Conservation (phyloP, 37 sponge, comb jelly and placozoan species). For the Lycopodina hypogea region DNA sequence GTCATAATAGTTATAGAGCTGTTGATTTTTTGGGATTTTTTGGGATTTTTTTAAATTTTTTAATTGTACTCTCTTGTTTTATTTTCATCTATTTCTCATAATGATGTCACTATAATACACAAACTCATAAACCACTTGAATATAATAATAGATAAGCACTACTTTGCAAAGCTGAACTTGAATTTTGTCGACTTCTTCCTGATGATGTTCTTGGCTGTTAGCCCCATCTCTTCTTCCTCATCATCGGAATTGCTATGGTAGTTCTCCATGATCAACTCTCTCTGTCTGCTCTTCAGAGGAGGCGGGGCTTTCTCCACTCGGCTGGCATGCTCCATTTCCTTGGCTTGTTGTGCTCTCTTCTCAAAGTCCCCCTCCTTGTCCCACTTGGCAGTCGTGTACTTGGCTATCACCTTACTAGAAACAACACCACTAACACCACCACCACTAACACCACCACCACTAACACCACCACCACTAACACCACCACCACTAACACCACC, state of each 20-base stretch:
- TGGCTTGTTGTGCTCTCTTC: not conserved
- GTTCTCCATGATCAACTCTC: constrained; percentile 31
- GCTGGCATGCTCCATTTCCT: not conserved
- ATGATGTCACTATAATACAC: no score
- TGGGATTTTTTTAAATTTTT: no score
- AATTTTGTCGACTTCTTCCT: not conserved
- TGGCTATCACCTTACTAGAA: not conserved
- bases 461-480: not conserved
- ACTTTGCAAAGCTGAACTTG: constrained; percentile 1
- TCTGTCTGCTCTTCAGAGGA: constrained; percentile 31
- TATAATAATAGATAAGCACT: not conserved
- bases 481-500: not conserved
- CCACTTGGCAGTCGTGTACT: not conserved
- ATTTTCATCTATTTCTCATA: no score
- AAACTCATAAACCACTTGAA: no score
- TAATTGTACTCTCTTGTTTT: no score
- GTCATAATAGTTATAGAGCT: not conserved
- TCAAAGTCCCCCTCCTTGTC: not conserved
- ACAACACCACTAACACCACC: not conserved
- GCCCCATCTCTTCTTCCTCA: constrained; percentile 18
- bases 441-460: not conserved
- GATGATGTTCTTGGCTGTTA: constrained; percentile 1
- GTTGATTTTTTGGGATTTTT: not conserved
- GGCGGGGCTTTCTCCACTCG: constrained; percentile 18
- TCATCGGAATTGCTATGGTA: constrained; percentile 14